phyloP scores from a whole-genome alignment of 2,888 invertebrate species.

The Nemotelus nigrinus region DNA sequence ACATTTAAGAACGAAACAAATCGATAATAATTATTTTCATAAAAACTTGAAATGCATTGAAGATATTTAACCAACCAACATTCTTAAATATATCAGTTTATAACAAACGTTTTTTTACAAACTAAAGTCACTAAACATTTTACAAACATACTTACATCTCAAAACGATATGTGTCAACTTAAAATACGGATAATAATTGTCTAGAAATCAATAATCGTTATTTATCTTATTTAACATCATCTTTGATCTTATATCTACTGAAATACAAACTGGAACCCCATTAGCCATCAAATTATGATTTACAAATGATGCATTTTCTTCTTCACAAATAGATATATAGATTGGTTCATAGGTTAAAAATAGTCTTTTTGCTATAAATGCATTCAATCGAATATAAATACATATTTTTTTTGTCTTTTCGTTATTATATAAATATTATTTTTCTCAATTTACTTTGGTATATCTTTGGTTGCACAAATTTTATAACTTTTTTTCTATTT shows the following conservation, averaged over 20 bases:
- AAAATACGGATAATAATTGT: too few species aligned
- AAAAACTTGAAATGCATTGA: constrained; percentile 9
- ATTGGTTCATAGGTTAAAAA: too few species aligned
- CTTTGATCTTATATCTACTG: too few species aligned
- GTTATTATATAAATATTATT: constrained; percentile 12
- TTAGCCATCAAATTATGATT: too few species aligned
- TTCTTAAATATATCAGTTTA: not conserved
- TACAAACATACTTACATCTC: too few species aligned
- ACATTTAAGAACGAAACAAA: constrained; percentile 10
- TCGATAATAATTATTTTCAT: constrained; percentile 7
- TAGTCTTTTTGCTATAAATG: not conserved
- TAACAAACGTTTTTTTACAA: not conserved
- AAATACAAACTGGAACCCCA: too few species aligned
- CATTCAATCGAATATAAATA: not conserved
- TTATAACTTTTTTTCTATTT: not conserved
- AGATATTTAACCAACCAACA: not conserved
- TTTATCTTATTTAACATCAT: too few species aligned
- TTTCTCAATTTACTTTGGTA: constrained; percentile 18
- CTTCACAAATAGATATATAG: too few species aligned
- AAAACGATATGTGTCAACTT: too few species aligned
- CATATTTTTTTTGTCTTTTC: not conserved
- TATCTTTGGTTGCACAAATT: constrained; percentile 22
- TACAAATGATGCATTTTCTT: too few species aligned
- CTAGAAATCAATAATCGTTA: too few species aligned
- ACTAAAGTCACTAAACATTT: too few species aligned